These are phyloP conservation scores for Ellobius talpinus DNA, from an alignment of 2,113 vertebrate genomes.

Conservation along the genomic window DNA sequence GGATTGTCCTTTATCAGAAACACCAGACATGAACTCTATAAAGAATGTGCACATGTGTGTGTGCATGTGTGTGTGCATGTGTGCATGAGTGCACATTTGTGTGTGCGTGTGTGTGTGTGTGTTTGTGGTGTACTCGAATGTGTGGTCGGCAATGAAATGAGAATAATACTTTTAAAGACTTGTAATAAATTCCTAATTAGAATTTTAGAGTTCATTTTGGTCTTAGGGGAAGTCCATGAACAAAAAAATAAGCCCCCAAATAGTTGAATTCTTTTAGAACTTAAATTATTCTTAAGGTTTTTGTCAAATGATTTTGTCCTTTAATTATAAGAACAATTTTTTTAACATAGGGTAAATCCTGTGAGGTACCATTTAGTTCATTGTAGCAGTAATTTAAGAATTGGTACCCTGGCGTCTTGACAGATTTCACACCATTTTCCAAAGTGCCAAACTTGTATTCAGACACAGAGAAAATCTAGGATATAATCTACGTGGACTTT, in stretches of 20 bases:
- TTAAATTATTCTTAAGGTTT: slow-evolving; percentile 63
- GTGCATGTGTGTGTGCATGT: not conserved
- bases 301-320: slow-evolving; percentile 62
- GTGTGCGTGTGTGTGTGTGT: not conserved
- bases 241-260: slow-evolving; percentile 50
- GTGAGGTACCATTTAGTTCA: slow-evolving; percentile 53
- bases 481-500: slow-evolving; percentile 41
- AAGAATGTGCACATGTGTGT: not conserved
- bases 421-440: slow-evolving; percentile 61
- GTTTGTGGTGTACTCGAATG: not conserved
- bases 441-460: slow-evolving; percentile 48
- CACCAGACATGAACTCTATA: slow-evolving; percentile 47
- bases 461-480: slow-evolving; percentile 53
- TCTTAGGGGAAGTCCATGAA: not conserved
- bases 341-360: slow-evolving; percentile 64
- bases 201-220: slow-evolving; percentile 62
- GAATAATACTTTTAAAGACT: slow-evolving; percentile 58
- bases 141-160: not conserved
- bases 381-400: slow-evolving; percentile 67
- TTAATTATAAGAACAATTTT: slow-evolving; percentile 68
- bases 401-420: slow-evolving; percentile 55
- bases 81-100: not conserved
- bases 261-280: slow-evolving; percentile 39
- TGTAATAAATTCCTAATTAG: slow-evolving; percentile 68
- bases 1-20: slow-evolving; percentile 46